These are phyloP conservation scores for Drosophila seguyi DNA, from an alignment of 1,140 invertebrate species.

Conservation along the genomic window DNA sequence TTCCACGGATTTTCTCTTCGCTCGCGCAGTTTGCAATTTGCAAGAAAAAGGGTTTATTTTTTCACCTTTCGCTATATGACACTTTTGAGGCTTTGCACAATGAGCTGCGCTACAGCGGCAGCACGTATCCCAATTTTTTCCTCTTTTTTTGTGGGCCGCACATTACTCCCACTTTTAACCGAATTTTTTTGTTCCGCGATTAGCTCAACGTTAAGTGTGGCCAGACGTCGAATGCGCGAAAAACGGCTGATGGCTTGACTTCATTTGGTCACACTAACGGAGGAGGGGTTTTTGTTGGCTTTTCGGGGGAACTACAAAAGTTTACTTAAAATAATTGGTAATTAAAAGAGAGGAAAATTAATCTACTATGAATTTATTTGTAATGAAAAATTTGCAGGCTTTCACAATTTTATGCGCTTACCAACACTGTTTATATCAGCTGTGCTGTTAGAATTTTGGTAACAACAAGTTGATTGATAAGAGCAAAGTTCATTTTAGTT, in stretches of 20 bases:
- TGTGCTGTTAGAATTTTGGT: constrained; percentile 1
- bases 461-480: constrained; percentile 9
- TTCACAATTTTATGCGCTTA: background rate
- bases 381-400: background rate
- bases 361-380: background rate
- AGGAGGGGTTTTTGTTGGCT: background rate
- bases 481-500: constrained; percentile 34
- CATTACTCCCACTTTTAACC: no score
- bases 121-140: constrained; percentile 28
- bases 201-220: no score
- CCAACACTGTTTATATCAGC: constrained; percentile 1
- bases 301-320: no score
- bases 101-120: constrained; percentile 15
- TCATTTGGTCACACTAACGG: background rate
- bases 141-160: constrained; percentile 31
- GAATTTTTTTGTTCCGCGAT: no score
- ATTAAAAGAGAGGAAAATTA: background rate
- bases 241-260: background rate
- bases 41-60: background rate
- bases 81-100: constrained; percentile 57
- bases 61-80: constrained; percentile 24
- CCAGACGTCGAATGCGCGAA: background rate
- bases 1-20: constrained; percentile 5
- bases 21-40: background rate
- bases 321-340: no score